Evolutionary conservation across 2,888 invertebrate species (phyloP).

Genomic region (Thalpophila matura): DNA sequence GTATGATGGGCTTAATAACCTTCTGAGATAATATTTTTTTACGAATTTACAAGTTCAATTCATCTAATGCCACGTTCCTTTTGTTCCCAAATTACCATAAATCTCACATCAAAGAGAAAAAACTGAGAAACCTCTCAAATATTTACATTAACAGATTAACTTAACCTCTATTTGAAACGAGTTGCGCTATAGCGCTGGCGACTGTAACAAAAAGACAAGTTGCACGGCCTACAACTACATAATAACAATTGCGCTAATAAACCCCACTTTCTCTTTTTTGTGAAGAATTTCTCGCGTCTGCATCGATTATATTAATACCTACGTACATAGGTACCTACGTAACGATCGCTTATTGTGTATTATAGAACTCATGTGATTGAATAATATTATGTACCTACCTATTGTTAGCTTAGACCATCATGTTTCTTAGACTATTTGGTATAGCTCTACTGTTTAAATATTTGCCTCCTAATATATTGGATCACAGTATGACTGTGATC

Average conservation of each 20-base stretch:
- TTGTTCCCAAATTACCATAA: constrained; percentile 37
- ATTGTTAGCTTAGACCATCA: neutral
- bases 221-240: constrained; percentile 51
- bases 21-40: constrained; percentile 11
- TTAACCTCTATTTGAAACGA: constrained; percentile 50
- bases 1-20: neutral
- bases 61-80: constrained; percentile 12
- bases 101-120: constrained; percentile 38
- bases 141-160: constrained; percentile 51
- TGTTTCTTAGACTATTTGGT: neutral
- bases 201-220: constrained; percentile 48
- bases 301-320: constrained; percentile 52
- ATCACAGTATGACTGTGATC: too few species aligned
- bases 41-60: constrained; percentile 25
- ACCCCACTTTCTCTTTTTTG: constrained; percentile 74
- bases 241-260: constrained; percentile 68
- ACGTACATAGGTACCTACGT: constrained; percentile 55
- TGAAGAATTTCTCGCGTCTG: constrained; percentile 64
- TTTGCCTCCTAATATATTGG: neutral
- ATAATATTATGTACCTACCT: constrained; percentile 34
- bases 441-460: neutral
- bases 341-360: constrained; percentile 47
- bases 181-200: constrained; percentile 34
- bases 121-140: constrained; percentile 48
- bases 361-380: constrained; percentile 42